These are phyloP conservation scores for Okapia johnstoni DNA, from an alignment of 2,113 vertebrate genomes.

Conservation along the genomic window DNA sequence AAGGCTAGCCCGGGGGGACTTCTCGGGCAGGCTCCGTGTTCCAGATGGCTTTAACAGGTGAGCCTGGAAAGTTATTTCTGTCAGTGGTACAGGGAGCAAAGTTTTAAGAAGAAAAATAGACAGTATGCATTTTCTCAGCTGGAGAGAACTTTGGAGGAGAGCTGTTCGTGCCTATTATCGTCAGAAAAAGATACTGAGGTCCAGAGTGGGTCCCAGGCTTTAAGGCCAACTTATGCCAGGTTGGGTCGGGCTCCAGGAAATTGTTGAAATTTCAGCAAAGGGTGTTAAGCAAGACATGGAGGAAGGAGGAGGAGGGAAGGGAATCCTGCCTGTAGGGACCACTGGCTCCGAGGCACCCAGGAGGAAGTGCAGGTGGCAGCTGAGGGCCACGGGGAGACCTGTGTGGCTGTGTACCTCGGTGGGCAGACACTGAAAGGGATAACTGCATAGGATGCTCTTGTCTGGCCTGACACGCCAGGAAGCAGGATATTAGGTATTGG, in stretches of 20 bases:
- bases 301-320: background rate
- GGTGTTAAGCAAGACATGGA: background rate
- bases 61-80: background rate
- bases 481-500: background rate
- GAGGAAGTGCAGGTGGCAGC: background rate
- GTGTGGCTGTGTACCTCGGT: background rate
- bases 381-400: background rate
- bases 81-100: background rate
- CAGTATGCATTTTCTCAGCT: background rate
- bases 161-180: background rate
- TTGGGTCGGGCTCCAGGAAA: background rate
- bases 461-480: background rate
- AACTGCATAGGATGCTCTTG: background rate
- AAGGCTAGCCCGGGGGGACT: background rate
- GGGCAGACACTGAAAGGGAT: background rate
- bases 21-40: background rate
- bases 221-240: fast-evolving
- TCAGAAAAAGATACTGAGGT: background rate
- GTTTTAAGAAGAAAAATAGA: background rate
- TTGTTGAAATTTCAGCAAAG: background rate
- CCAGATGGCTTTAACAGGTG: background rate
- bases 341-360: background rate
- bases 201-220: background rate
- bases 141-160: background rate
- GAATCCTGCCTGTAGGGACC: background rate